phyloP scores from a whole-genome alignment of 2,113 vertebrate genomes.

The Phalacrocorax pelagicus region DNA sequence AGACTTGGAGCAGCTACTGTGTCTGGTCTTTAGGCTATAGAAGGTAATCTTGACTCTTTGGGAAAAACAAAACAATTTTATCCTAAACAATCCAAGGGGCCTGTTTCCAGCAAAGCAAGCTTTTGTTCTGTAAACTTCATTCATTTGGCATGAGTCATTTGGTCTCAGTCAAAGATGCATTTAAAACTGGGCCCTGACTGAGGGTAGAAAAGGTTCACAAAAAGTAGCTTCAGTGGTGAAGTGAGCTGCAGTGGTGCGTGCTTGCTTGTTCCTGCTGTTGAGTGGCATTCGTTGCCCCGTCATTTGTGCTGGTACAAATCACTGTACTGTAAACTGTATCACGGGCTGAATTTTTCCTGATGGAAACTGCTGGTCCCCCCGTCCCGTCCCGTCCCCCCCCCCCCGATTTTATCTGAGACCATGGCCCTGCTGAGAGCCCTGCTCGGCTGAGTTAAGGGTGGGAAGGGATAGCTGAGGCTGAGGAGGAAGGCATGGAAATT shows the following conservation, averaged over 20 bases:
- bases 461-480: neutral
- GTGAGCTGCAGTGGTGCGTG: neutral
- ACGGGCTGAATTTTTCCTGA: neutral
- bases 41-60: neutral
- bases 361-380: neutral
- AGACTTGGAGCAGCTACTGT: neutral
- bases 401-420: neutral
- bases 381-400: rapidly evolving
- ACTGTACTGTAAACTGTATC: neutral
- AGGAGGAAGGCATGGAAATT: neutral
- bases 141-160: neutral
- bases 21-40: neutral
- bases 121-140: neutral
- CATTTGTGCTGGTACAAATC: neutral
- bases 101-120: neutral
- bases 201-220: neutral
- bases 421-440: neutral
- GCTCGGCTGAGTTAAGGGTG: neutral
- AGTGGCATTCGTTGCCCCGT: neutral
- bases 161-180: neutral
- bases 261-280: neutral
- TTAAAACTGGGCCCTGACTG: neutral
- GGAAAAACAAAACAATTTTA: neutral
- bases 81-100: neutral
- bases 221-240: neutral